These are phyloP conservation scores for Drosophila paranaensis DNA, from an alignment of 2,888 invertebrate species.

Conservation along the genomic window DNA sequence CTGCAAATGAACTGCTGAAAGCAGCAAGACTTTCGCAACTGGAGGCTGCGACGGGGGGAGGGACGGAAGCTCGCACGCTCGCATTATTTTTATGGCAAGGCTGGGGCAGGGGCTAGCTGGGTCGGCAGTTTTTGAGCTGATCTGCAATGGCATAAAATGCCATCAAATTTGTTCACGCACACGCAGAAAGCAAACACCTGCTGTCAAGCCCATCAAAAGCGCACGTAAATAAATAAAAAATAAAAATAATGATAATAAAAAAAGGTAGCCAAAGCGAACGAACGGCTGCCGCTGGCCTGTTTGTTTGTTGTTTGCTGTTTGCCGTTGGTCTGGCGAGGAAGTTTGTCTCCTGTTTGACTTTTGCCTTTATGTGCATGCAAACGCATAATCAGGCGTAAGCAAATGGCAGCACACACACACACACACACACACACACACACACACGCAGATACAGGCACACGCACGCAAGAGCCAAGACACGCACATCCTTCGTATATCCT, in stretches of 20 bases:
- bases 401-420: slow-evolving; percentile 35
- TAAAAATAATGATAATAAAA: slow-evolving; percentile 66
- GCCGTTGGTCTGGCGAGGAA: slow-evolving; percentile 52
- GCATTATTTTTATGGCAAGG: slow-evolving; percentile 54
- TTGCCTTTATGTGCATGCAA: slow-evolving; percentile 78
- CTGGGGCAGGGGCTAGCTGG: slow-evolving; percentile 26
- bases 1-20: slow-evolving; percentile 1
- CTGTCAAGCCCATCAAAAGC: slow-evolving; percentile 71
- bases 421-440: neutral
- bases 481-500: slow-evolving; percentile 61
- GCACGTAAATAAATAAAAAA: slow-evolving; percentile 75
- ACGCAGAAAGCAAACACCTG: slow-evolving; percentile 61
- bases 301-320: slow-evolving; percentile 29
- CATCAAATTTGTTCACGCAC: slow-evolving; percentile 71
- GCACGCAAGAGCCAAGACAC: slow-evolving; percentile 31
- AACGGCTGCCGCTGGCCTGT: slow-evolving; percentile 25
- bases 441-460: slow-evolving; percentile 17
- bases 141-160: slow-evolving; percentile 69
- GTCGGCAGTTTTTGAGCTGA: slow-evolving; percentile 64
- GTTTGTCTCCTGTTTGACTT: slow-evolving; percentile 78
- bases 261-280: slow-evolving; percentile 57
- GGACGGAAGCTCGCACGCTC: slow-evolving; percentile 24
- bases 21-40: slow-evolving; percentile 1
- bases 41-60: neutral
- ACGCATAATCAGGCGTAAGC: slow-evolving; percentile 78